Evolutionary conservation across 2,113 vertebrate genomes (phyloP).

Genomic region (Microtus richardsoni): DNA sequence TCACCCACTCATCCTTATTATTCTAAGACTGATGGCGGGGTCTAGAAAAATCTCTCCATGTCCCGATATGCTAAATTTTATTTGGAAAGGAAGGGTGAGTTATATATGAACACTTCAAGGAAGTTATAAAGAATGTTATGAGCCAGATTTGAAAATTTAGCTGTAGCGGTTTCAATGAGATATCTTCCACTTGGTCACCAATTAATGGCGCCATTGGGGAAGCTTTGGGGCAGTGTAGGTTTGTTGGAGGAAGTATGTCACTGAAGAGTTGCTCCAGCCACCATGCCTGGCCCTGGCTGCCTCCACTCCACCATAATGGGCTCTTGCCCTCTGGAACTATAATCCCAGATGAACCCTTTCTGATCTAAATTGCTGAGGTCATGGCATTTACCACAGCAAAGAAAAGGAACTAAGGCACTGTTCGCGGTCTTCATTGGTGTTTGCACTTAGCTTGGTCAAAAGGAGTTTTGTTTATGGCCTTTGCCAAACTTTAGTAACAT

Average conservation of each 20-base stretch:
- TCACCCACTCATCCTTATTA: not conserved
- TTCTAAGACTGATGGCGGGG: not conserved
- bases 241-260: not conserved
- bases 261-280: not conserved
- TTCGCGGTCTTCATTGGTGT: not conserved
- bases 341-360: not conserved
- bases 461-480: not conserved
- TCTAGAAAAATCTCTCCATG: not conserved
- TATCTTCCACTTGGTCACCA: too few relatives aligned
- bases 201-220: too few relatives aligned
- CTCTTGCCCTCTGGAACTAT: not conserved
- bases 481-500: not conserved
- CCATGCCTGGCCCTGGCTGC: not conserved
- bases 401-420: not conserved
- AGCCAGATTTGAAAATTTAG: conserved; percentile 32
- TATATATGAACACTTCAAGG: not conserved
- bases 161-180: not conserved
- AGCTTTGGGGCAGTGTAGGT: not conserved
- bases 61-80: not conserved
- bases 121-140: not conserved
- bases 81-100: not conserved
- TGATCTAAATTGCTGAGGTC: too few relatives aligned
- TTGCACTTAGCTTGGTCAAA: conserved; percentile 36
- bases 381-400: not conserved
- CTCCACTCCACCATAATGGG: not conserved